These are phyloP conservation scores for Myotis lucifugus DNA, from an alignment of 2,113 vertebrate species.

Conservation along the genomic window DNA sequence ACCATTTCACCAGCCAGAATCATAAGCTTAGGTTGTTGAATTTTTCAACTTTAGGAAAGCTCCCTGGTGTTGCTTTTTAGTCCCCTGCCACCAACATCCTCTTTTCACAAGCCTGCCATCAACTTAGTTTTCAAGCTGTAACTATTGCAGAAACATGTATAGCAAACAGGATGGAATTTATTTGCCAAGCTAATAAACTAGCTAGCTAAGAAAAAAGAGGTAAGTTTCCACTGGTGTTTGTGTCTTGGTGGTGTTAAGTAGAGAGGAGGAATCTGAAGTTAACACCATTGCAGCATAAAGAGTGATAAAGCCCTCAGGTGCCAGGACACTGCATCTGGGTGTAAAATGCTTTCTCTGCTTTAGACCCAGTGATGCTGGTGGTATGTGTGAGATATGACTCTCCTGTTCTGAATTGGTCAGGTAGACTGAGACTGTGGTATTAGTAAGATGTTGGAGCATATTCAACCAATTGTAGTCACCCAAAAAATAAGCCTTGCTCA, in stretches of 20 bases:
- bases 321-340: background rate
- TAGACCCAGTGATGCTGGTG: background rate
- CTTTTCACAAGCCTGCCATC: background rate
- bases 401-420: slow-evolving; percentile 31
- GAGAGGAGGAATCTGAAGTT: background rate
- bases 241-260: background rate
- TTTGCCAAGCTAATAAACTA: background rate
- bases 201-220: slow-evolving; percentile 36
- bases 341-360: background rate
- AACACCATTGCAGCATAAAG: background rate
- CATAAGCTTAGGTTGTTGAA: background rate
- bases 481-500: no score
- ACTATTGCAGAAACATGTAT: background rate
- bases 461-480: background rate
- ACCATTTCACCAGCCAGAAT: background rate
- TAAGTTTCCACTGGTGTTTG: background rate
- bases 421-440: background rate
- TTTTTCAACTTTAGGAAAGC: slow-evolving; percentile 42
- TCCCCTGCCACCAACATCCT: fast-evolving
- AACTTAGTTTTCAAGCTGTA: background rate
- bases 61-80: background rate
- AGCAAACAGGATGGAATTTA: background rate
- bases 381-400: background rate
- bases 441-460: slow-evolving; percentile 38
- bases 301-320: background rate